These are phyloP conservation scores for Xiphophorus hellerii DNA, from an alignment of 2,113 vertebrate genomes.

Conservation along the genomic window DNA sequence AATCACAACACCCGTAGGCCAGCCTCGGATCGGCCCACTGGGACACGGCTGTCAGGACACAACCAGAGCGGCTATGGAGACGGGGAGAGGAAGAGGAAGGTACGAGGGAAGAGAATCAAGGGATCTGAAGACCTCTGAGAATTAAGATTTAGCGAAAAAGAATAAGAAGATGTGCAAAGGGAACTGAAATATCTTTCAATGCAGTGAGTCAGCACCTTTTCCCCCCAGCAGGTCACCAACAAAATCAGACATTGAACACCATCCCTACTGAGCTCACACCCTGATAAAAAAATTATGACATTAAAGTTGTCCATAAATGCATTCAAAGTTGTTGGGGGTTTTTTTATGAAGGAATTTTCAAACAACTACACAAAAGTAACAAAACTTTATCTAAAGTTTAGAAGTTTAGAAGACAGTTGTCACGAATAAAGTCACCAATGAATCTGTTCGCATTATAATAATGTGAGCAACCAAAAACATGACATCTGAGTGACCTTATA, in stretches of 20 bases:
- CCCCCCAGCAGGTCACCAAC: neutral
- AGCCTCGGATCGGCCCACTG: conserved; percentile 33
- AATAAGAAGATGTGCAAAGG: neutral
- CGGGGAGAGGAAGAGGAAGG: conserved; percentile 28
- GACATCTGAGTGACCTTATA: neutral
- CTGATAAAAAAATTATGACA: no score
- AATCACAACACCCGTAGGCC: conserved; percentile 33
- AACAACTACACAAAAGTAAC: neutral
- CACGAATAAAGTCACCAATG: neutral
- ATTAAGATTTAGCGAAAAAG: neutral
- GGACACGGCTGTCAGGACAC: conserved; percentile 51
- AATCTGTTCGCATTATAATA: neutral
- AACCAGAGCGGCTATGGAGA: conserved; percentile 13
- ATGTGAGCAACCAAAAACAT: neutral
- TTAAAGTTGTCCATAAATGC: no score
- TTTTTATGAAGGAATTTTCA: neutral
- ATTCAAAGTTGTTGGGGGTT: no score
- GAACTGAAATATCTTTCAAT: neutral
- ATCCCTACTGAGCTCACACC: neutral
- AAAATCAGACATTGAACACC: neutral
- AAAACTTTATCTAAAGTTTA: neutral
- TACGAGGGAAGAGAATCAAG: neutral
- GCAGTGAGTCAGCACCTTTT: neutral
- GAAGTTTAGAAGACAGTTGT: neutral
- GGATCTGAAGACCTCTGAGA: conserved; percentile 15